phyloP scores from a whole-genome alignment of 2,888 invertebrate species.

The Sepiola atlantica region DNA sequence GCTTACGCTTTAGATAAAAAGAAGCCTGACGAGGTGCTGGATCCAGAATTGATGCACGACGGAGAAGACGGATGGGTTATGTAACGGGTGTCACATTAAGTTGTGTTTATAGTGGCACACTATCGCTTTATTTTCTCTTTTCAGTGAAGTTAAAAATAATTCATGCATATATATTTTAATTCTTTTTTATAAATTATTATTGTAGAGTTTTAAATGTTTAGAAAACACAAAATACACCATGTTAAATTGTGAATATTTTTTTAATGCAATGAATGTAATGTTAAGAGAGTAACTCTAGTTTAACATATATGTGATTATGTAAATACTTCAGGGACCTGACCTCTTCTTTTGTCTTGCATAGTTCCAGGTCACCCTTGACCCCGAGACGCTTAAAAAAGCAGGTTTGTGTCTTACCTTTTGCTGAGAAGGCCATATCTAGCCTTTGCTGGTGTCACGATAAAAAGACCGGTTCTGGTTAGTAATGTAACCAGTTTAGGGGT shows the following conservation, averaged over 20 bases:
- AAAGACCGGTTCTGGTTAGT: too few species aligned
- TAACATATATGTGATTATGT: too few species aligned
- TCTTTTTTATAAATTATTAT: not conserved
- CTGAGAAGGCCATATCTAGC: too few species aligned
- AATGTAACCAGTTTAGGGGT: too few species aligned
- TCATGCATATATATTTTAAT: not conserved
- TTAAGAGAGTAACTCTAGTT: too few species aligned
- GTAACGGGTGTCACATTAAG: constrained; percentile 86
- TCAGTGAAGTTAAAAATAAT: not conserved
- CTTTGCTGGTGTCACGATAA: too few species aligned
- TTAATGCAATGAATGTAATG: too few species aligned
- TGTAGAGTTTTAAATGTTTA: not conserved
- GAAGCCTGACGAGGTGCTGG: constrained; percentile 79
- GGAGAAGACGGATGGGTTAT: constrained; percentile 93
- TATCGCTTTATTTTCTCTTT: not conserved
- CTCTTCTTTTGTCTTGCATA: too few species aligned
- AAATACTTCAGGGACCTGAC: too few species aligned
- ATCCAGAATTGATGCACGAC: constrained; percentile 81
- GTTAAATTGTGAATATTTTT: not conserved
- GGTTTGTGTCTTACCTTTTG: too few species aligned
- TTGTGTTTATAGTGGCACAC: not conserved
- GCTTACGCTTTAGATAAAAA: constrained; percentile 88
- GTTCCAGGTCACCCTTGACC: too few species aligned
- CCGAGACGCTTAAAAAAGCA: too few species aligned
- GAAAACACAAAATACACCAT: not conserved